Conservation (phyloP, 2,888 invertebrate genomes). For the Mongoloraphidia duomilia region DNA sequence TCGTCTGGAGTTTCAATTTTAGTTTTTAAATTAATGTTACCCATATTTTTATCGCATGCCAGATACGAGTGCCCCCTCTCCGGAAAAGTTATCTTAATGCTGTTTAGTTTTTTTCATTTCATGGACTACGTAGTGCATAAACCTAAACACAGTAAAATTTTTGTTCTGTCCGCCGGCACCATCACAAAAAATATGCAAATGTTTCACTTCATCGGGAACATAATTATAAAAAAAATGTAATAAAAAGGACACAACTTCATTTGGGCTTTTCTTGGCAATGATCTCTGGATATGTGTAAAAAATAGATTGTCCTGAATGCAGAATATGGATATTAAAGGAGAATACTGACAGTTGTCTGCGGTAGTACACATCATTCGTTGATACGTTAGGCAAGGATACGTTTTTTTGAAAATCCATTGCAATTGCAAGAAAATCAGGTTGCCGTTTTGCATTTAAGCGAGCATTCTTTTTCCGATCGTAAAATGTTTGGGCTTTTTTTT, state of each 20-base stretch:
- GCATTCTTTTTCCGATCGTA: conserved; percentile 13
- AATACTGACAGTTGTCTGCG: conserved; percentile 11
- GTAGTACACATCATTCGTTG: conserved; percentile 18
- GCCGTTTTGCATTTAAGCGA: conserved; percentile 2
- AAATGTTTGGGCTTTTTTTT: conserved; percentile 14
- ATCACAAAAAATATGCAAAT: too few relatives aligned
- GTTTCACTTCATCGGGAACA: too few relatives aligned
- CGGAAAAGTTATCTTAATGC: too few relatives aligned
- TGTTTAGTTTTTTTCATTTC: too few relatives aligned
- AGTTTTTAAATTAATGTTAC: conserved; percentile 8
- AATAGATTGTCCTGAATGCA: conserved; percentile 7
- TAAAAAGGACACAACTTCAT: too few relatives aligned
- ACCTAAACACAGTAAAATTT: too few relatives aligned
- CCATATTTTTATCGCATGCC: conserved; percentile 8
- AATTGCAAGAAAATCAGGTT: conserved; percentile 12
- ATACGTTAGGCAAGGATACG: conserved; percentile 16
- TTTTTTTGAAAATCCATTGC: conserved; percentile 13
- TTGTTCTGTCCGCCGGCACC: too few relatives aligned
- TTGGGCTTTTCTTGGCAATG: conserved; percentile 9
- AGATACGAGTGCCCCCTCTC: conserved; percentile 4
- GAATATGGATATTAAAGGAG: conserved; percentile 13
- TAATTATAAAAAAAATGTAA: too few relatives aligned
- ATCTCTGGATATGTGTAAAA: conserved; percentile 14
- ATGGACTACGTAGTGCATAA: too few relatives aligned
- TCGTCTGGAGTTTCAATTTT: conserved; percentile 6